These are phyloP conservation scores for Vulpes lagopus DNA, from an alignment of 2,113 vertebrate species.

Conservation along the genomic window DNA sequence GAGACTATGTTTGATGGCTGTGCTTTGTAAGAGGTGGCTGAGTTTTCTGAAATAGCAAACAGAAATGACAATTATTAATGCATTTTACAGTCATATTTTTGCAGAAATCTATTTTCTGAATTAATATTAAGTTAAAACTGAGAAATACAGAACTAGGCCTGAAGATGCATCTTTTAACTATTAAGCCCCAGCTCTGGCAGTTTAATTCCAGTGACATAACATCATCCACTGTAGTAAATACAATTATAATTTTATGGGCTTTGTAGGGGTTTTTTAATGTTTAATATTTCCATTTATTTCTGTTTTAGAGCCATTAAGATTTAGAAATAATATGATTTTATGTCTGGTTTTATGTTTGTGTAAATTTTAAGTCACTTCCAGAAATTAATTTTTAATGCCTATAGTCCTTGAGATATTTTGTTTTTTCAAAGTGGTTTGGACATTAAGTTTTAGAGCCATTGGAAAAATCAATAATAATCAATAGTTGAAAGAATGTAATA, in stretches of 20 bases:
- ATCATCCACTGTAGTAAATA: slow-evolving; percentile 50
- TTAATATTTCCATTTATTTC: slow-evolving; percentile 32
- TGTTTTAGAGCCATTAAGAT: background rate
- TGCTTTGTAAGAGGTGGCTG: background rate
- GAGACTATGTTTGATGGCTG: background rate
- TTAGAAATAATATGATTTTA: background rate
- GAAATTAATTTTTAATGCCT: slow-evolving; percentile 34
- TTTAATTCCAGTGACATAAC: slow-evolving; percentile 32
- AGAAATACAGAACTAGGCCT: background rate
- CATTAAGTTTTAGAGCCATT: slow-evolving; percentile 16
- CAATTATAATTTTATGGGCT: slow-evolving; percentile 20
- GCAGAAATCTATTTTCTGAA: background rate
- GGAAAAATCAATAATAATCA: background rate
- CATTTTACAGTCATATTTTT: background rate
- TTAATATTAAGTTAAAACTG: slow-evolving; percentile 41
- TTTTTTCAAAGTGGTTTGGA: slow-evolving; percentile 8
- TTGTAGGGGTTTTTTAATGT: background rate
- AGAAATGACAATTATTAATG: background rate
- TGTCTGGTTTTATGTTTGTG: background rate
- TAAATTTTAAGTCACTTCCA: slow-evolving; percentile 1
- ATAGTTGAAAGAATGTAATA: background rate
- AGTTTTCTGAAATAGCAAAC: background rate
- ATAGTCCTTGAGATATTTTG: background rate
- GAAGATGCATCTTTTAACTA: slow-evolving; percentile 24
- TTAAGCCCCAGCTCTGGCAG: background rate